These are phyloP conservation scores for Ageneiosus marmoratus DNA, from an alignment of 2,113 vertebrate species.

Conservation along the genomic window DNA sequence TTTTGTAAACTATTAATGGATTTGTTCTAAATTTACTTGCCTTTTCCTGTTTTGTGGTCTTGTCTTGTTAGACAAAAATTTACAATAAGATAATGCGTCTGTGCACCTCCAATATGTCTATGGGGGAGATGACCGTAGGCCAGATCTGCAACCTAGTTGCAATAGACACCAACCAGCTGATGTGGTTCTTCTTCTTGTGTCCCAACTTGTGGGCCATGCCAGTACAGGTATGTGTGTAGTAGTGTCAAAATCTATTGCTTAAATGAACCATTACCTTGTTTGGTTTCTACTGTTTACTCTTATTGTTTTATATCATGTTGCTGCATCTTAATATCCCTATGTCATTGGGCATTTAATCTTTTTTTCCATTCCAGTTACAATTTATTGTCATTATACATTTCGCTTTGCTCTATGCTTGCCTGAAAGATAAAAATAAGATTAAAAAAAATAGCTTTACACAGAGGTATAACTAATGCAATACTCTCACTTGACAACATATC, in stretches of 20 bases:
- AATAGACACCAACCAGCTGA: slow-evolving; percentile 96
- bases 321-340: background rate
- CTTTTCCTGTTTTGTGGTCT: background rate
- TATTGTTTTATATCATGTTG: background rate
- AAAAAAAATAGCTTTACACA: background rate
- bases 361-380: background rate
- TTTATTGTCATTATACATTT: background rate
- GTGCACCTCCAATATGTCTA: slow-evolving; percentile 96
- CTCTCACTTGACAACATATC: background rate
- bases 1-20: too few relatives aligned
- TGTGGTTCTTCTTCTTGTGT: slow-evolving; percentile 99
- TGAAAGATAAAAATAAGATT: too few relatives aligned
- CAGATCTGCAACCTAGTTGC: slow-evolving; percentile 98
- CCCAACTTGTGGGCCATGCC: slow-evolving; percentile 99
- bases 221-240: slow-evolving; percentile 81
- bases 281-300: background rate
- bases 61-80: slow-evolving; percentile 86
- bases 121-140: slow-evolving; percentile 93
- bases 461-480: background rate
- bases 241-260: background rate
- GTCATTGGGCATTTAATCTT: background rate
- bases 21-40: background rate
- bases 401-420: background rate
- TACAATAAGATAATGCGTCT: slow-evolving; percentile 98
- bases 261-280: background rate